These are phyloP conservation scores for Ips typographus DNA, from an alignment of 1,140 invertebrate genomes.

Conservation along the genomic window DNA sequence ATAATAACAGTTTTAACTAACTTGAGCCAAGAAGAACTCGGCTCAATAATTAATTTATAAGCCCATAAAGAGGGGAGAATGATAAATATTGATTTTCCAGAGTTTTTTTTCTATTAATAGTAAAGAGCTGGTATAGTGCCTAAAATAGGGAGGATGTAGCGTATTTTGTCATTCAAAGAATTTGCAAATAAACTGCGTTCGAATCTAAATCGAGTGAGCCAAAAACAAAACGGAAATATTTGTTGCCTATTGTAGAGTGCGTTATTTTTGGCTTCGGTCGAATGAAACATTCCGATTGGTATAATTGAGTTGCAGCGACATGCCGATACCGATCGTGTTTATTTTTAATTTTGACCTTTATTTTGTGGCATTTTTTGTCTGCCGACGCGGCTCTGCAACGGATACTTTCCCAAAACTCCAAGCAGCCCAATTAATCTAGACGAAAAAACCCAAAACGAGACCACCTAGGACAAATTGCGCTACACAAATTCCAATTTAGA, in stretches of 20 bases:
- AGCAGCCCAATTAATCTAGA: too few species aligned
- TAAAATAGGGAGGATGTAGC: too few species aligned
- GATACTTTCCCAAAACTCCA: too few species aligned
- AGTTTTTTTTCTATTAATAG: too few species aligned
- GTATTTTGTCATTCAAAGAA: too few species aligned
- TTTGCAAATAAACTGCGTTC: neutral
- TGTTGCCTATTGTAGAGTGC: slow-evolving; percentile 19
- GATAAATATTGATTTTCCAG: neutral
- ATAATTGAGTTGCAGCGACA: slow-evolving; percentile 27
- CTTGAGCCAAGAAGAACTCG: slow-evolving; percentile 22
- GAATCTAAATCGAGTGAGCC: neutral
- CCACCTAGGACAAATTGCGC: too few species aligned
- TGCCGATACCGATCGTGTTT: slow-evolving; percentile 22
- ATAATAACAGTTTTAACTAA: slow-evolving; percentile 29
- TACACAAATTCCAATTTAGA: too few species aligned
- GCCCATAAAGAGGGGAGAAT: slow-evolving; percentile 6
- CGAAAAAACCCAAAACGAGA: too few species aligned
- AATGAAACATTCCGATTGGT: slow-evolving; percentile 21
- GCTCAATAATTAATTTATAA: slow-evolving; percentile 23
- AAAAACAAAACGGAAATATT: slow-evolving; percentile 3
- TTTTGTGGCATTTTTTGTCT: slow-evolving; percentile 18
- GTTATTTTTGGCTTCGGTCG: slow-evolving; percentile 29
- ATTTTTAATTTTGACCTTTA: slow-evolving; percentile 28
- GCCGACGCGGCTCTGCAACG: too few species aligned
- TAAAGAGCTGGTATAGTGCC: too few species aligned